Evolutionary conservation across 2,113 vertebrate genomes (phyloP), one percentile per base, ranked within the genome.

Genomic region (Raja brachyura): DNA sequence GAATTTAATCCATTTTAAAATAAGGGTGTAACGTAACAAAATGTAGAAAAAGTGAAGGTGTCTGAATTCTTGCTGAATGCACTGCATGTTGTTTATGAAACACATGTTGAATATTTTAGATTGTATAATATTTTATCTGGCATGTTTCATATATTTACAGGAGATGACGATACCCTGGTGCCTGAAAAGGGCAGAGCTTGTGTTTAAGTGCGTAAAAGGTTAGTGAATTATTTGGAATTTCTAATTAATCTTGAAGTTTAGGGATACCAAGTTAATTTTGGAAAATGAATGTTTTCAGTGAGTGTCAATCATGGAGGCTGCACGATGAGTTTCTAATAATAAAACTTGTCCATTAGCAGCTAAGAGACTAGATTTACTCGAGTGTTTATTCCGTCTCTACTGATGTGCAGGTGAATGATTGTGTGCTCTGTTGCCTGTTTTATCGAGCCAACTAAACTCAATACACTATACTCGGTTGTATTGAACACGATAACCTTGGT

Each of bases 121-220:
- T 93, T 56, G 77, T 74, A 25, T 93, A 56, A 54, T 20, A 92
- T 76, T 54, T 56, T 83, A 0, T 93, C 93, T 48, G 33, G 78
- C 70, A 74, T 31, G 11, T 93, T 90, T 93, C 93, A 39, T 61
- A 94, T 93, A 33, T 93, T 94, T 54, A 25, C 94, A 97, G 97
- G 97, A 97, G 95, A 97, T 97, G 97, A 97, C 97, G 74, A 97
- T 97, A 94, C 96, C 97, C 0, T 97, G 97, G 97, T 97, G 97
- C 93, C 95, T 97, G 93, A 96, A 96, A 94, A 97, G 97, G 94
- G 96, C 96, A 31, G 96, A 95, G 90, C 96, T 97, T 31, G 98
- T 99, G 18, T 99, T 99, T 95, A 99, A 99, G 96, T 99, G 99
- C 11, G 97, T 99, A 93, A 99, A 99, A 99, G 99, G 98, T 97